Conservation (phyloP, 2,113 vertebrate genomes). For the Campylomormyrus numenius region DNA sequence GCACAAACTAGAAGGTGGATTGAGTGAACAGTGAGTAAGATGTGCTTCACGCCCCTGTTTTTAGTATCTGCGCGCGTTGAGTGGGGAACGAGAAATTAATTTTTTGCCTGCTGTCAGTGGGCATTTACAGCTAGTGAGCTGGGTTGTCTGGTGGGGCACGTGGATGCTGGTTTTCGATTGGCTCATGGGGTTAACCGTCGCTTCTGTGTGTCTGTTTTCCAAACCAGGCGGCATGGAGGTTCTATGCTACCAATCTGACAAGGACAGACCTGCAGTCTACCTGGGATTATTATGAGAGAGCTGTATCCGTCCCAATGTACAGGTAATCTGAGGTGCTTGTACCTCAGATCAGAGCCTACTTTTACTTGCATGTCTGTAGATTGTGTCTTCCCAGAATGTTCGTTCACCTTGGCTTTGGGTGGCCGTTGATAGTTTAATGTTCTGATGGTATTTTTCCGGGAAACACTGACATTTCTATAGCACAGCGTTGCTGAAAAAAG, state of each 20-base stretch:
- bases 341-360: neutral
- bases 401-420: neutral
- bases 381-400: neutral
- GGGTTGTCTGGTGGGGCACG: neutral
- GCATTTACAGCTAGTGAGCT: neutral
- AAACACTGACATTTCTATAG: neutral
- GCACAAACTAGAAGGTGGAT: neutral
- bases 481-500: neutral
- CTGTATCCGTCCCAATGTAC: constrained; percentile 90
- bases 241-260: constrained; percentile 88
- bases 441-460: neutral
- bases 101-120: neutral
- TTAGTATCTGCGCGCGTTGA: neutral
- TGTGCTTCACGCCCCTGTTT: neutral
- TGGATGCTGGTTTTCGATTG: neutral
- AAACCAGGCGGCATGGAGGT: constrained; percentile 85
- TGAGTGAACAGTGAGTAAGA: neutral
- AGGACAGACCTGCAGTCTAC: constrained; percentile 87
- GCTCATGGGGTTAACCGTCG: neutral
- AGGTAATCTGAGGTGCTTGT: constrained; percentile 61
- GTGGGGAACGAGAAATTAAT: neutral
- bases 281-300: constrained; percentile 92
- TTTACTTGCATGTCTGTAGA: neutral
- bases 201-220: neutral
- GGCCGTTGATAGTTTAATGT: neutral